Evolutionary conservation across 2,888 invertebrate genomes (phyloP).

Genomic region (Catocala sponsa): DNA sequence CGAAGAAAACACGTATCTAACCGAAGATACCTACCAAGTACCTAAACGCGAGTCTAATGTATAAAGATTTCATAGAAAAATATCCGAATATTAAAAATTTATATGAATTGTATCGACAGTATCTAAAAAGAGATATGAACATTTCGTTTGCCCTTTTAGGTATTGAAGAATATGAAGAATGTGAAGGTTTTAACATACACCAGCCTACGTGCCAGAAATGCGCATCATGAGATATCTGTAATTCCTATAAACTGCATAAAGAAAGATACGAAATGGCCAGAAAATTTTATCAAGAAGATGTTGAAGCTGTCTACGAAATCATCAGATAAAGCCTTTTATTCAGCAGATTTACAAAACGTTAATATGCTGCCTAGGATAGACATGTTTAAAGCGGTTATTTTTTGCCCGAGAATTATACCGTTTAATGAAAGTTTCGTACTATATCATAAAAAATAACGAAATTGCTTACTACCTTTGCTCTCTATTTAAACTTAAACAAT

Average conservation of each 20-base stretch:
- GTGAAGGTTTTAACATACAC: conserved; percentile 11
- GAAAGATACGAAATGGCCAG: conserved; percentile 5
- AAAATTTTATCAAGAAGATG: conserved; percentile 9
- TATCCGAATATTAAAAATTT: conserved; percentile 17
- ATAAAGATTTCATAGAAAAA: conserved; percentile 21
- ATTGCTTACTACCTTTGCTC: too few relatives aligned
- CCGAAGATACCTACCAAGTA: conserved; percentile 9
- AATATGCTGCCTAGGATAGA: conserved; percentile 34
- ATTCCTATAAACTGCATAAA: conserved; percentile 3
- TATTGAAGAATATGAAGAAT: conserved; percentile 20
- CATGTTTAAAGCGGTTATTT: conserved; percentile 29
- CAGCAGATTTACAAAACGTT: conserved; percentile 31
- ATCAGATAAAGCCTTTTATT: conserved; percentile 5
- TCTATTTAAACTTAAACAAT: too few relatives aligned
- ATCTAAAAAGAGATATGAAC: conserved; percentile 12
- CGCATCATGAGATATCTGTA: conserved; percentile 7
- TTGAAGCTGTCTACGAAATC: not conserved
- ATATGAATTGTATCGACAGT: conserved; percentile 13
- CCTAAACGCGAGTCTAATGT: conserved; percentile 14
- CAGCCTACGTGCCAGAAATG: not conserved
- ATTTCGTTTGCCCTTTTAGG: conserved; percentile 16
- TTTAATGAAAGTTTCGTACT: conserved; percentile 12
- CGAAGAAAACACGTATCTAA: conserved; percentile 10
- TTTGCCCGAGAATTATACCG: conserved; percentile 18
- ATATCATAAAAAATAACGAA: too few relatives aligned